Base-by-base conservation (phyloP, 1,140 invertebrate species). In the Megathymus violae region DNA sequence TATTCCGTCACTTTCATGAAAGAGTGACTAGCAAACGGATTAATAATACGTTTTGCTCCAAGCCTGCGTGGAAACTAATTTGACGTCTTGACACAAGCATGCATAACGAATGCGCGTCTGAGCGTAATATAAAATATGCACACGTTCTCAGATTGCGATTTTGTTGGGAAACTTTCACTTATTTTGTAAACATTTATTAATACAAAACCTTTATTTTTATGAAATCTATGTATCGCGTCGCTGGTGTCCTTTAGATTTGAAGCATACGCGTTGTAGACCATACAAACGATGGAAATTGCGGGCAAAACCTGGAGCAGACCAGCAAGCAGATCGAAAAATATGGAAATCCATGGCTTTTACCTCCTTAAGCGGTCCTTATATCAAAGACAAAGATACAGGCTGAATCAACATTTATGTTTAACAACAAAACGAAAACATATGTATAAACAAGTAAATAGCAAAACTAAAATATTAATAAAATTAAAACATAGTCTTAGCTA, bases 61-160 rank as follows among this genome's bases (percentile, higher is more conserved):
- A 50, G 59, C 62, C 65, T 54, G 64, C 54, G 67, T 70, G 62
- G 59, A 74, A 80, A 77, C 74, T 86, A 82, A 86, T 88, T 85
- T 75, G 69, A 71, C 72, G 72, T 54, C 52, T 66, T 56, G 67
- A 54, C 65, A 71, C 72, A 52, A 41, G 62, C 69, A 78, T 86
- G 75, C 81, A 87, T 82, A 85, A 76, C 71, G 80, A 73, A 85
- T 81, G 69, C 64, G 41, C 47, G 76, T 58, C 71, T 80, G 76
- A 89, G 69, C 78, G 79, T 76, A 82, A 71, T 77, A 89, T 89
- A 88, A 88, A 89, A 88, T 88, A 89, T 89, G 79, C 79, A 89
- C 70, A 74, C 75, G 71, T 64, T 71, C 76, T 76, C 73, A 80
- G 74, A 77, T 72, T 76, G 68, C 70, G 69, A 85, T 79, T 76